Base-by-base conservation (phyloP, 2,888 invertebrate genomes). In the Agrochola circellaris region DNA sequence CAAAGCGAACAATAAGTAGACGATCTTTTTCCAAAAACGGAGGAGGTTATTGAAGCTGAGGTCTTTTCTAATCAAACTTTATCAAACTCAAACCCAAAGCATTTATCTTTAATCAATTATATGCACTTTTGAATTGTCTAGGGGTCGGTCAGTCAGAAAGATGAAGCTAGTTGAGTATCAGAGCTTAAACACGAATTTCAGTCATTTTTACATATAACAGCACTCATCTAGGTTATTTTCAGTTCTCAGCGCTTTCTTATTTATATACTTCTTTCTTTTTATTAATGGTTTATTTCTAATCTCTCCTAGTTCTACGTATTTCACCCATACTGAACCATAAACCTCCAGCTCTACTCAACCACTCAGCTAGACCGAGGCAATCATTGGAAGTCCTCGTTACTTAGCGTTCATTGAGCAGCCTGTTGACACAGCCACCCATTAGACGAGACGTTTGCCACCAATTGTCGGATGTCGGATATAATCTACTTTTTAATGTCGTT, bases 401-500 rank as follows among this genome's bases (percentile, higher is more conserved):
- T 87, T 84, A 73, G 20, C 54, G 84, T 87, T 87, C 87, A 81
- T 89, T 86, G 75, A 83, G 48, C 69, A 73, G 80, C 85, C 75
- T 93, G 93, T 93, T 93, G 93, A 93, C 93, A 90, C 90, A 86
- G 76, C 89, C 93, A 88, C 91, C 90, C 90, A 92, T 93, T 90
- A 91, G 71, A 80, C 81, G 90, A 82, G 90, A 88, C 91, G 93
- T 93, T 94, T 94, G 90, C 90, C 85, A 73, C 83, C 92, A 91
- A 94, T 93, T 90, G 88, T 87, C 61, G 79, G 88, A 91, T 93
- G 88, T 87, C 61, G 80, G 88, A 91, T 93, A 91, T 92, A 93
- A 93, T 93, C 92, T 91, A 93, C 90, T 93, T 94, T 95, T 94
- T 93, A 93, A 95, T 93, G 87, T 90, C 88, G 92, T 93, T 91